phyloP scores from a whole-genome alignment of 2,888 invertebrate species.

The Netelia virgata region DNA sequence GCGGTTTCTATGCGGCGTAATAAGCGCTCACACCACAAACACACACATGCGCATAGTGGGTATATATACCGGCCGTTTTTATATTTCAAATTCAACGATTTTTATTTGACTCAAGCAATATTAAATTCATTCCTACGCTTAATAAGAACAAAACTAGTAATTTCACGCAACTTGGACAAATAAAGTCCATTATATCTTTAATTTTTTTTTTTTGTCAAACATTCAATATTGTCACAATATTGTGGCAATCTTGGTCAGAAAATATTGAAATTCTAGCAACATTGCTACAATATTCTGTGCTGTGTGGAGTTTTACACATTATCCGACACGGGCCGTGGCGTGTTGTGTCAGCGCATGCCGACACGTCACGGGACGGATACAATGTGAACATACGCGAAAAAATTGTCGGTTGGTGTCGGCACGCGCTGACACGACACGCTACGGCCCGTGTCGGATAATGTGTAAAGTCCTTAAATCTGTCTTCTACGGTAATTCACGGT shows the following conservation, averaged over 20 bases:
- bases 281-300: slow-evolving; percentile 22
- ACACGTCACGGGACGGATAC: too few relatives aligned
- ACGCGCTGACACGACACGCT: too few relatives aligned
- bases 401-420: too few relatives aligned
- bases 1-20: slow-evolving; percentile 17
- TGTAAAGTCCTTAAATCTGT: too few relatives aligned
- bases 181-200: slow-evolving; percentile 12
- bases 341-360: too few relatives aligned
- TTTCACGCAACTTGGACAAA: slow-evolving; percentile 9
- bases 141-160: slow-evolving; percentile 9
- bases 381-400: too few relatives aligned
- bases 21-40: background rate
- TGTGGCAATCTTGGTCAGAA: too few relatives aligned
- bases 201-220: too few relatives aligned
- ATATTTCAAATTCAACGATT: slow-evolving; percentile 1
- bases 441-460: too few relatives aligned
- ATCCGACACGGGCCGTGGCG: too few relatives aligned
- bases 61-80: background rate
- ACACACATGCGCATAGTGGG: slow-evolving; percentile 13
- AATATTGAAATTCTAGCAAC: slow-evolving; percentile 22
- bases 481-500: too few relatives aligned
- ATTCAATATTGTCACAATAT: slow-evolving; percentile 10
- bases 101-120: slow-evolving; percentile 5
- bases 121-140: slow-evolving; percentile 14
- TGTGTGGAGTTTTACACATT: too few relatives aligned